Base-by-base conservation (phyloP, 2,888 invertebrate species). In the Troides oblongomaculatus region DNA sequence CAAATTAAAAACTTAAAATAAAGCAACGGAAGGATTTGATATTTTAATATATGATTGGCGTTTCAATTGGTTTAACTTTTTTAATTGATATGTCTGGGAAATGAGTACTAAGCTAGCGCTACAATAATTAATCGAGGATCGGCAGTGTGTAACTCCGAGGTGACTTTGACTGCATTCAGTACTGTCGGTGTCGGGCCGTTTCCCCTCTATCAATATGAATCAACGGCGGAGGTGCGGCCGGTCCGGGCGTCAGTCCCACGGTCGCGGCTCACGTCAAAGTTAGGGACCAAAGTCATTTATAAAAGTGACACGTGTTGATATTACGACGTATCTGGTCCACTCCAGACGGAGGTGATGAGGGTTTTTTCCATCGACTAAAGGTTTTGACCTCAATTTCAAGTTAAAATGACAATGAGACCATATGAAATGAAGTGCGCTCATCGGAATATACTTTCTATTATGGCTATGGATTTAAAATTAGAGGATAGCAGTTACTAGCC, bases 161-260 rank as follows among this genome's bases (percentile, higher is more conserved):
- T 60, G 21, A 63, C 59, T 60, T 53, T 30, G 66, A 66, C 61
- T 60, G 30, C 64, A 62, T 21, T 25, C 57, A 53, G 39, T 57
- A 23, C 57, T 23, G 39, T 71, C 66, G 67, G 58, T 72, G 69
- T 66, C 62, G 46, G 66, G 68, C 61, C 75, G 77, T 77, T 75
- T 77, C 74, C 46, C 77, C 77, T 76, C 84, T 84, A 87, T 89
- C 88, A 87, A 87, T 89, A 86, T 88, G 87, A 86, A 88, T 89
- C 87, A 87, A 84, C 80, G 83, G 78, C 81, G 74, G 18, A 58
- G 64, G 25, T 43, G 72, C 68, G 68, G 71, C 66, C 66, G 64
- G 66, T 53, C 43, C 56, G 65, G 60, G 71, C 72, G 76, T 74
- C 70, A 73, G 74, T 85, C 86, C 80, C 86, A 86, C 85, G 86